A percentile compares a stretch with the other conserved stretches of the same genome.
Conservation (phyloP, 2,797 vertebrate genomes). For the Varecia variegata region DNA sequence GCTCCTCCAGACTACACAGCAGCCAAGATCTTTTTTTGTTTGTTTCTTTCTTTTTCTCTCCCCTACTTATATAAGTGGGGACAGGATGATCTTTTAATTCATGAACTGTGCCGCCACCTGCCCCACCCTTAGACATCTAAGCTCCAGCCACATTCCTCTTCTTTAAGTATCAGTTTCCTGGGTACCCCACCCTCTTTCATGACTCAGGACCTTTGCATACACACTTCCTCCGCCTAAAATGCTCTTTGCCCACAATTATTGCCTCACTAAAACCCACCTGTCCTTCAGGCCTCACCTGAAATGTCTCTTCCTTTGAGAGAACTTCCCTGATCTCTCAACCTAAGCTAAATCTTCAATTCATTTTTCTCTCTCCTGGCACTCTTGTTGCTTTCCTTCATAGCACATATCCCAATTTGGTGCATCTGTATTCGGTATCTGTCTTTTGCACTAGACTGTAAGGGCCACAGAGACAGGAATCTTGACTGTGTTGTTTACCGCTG, state of each 20-base stretch:
- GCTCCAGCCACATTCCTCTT: not conserved
- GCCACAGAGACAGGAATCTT: not conserved
- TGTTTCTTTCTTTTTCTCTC: too few relatives aligned
- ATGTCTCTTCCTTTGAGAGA: conserved; percentile 3
- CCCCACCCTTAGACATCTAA: not conserved
- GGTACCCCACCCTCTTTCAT: not conserved
- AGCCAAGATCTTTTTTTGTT: not conserved
- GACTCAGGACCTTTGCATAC: not conserved
- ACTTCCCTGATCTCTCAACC: not conserved
- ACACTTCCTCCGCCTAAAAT: not conserved
- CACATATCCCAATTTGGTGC: not conserved
- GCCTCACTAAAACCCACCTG: not conserved
- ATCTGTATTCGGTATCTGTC: not conserved
- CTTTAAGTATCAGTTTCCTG: not conserved
- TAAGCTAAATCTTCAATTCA: not conserved
- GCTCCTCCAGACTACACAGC: not conserved
- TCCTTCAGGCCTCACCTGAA: not conserved
- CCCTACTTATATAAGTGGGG: too few relatives aligned
- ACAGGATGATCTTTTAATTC: not conserved
- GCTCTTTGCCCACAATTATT: not conserved
- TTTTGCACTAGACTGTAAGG: not conserved
- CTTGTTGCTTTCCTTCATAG: not conserved
- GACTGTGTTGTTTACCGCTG: not conserved
- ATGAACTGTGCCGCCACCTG: not conserved
- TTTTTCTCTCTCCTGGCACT: not conserved